phyloP scores from a whole-genome alignment of 1,140 invertebrate species.

The Ceratosolen fusciceps region DNA sequence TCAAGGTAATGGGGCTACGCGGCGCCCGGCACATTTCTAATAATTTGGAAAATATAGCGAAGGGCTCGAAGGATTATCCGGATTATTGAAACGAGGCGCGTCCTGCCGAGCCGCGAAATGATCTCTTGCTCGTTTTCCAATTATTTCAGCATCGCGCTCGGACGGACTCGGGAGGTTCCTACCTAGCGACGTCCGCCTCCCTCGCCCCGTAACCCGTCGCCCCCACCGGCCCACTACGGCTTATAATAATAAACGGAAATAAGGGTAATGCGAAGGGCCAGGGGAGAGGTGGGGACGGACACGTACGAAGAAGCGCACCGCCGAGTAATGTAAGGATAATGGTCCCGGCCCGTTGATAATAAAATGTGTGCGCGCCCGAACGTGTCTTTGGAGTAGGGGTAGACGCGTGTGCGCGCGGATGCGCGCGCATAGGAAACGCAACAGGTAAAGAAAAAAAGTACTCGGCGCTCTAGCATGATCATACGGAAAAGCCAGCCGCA shows the following conservation, averaged over 20 bases:
- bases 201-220: neutral
- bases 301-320: constrained; percentile 14
- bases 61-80: neutral
- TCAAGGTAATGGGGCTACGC: too few species aligned
- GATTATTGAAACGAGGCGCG: neutral
- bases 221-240: too few species aligned
- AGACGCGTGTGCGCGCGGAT: too few species aligned
- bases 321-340: constrained; percentile 23
- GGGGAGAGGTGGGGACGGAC: neutral
- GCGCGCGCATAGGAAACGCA: neutral
- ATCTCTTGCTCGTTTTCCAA: neutral
- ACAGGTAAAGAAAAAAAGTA: neutral
- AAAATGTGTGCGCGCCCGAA: constrained; percentile 20
- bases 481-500: constrained; percentile 8
- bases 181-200: neutral
- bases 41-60: neutral
- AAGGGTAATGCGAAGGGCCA: constrained; percentile 13
- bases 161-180: too few species aligned
- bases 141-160: neutral
- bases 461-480: neutral
- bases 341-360: constrained; percentile 7
- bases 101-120: neutral
- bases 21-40: neutral
- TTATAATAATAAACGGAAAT: constrained; percentile 31
- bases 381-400: constrained; percentile 8